A percentile compares a stretch with the other conserved stretches of the same genome.
Conservation (phyloP, 2,888 invertebrate species). For the Torymus aiolomorphi region DNA sequence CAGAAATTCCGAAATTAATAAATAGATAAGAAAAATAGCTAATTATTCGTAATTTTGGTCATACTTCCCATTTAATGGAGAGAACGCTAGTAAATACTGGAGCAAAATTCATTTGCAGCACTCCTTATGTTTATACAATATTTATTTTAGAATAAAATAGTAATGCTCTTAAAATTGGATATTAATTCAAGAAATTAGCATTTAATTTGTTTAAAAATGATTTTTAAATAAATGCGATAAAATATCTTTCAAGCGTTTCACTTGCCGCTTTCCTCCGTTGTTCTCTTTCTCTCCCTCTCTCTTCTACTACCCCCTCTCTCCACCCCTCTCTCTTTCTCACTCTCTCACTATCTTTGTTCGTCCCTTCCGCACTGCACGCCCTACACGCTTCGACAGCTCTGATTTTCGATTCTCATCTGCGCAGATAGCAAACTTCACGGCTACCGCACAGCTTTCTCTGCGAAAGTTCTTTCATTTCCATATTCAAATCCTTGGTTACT, state of each 20-base stretch:
- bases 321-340: constrained; percentile 37
- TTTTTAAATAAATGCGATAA: constrained; percentile 6
- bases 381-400: constrained; percentile 44
- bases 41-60: too few species aligned
- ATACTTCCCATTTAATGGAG: too few species aligned
- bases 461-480: constrained; percentile 60
- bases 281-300: constrained; percentile 42
- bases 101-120: too few species aligned
- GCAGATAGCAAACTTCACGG: constrained; percentile 50
- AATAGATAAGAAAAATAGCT: too few species aligned
- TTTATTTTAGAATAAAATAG: too few species aligned
- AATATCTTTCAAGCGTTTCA: constrained; percentile 47
- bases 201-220: too few species aligned
- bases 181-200: too few species aligned
- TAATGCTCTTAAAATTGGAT: too few species aligned
- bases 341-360: neutral
- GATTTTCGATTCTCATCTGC: constrained; percentile 52
- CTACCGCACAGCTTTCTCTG: constrained; percentile 5
- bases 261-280: too few species aligned
- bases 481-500: constrained; percentile 62
- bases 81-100: too few species aligned
- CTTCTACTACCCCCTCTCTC: neutral
- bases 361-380: constrained; percentile 9
- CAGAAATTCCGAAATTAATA: too few species aligned
- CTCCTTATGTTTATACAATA: too few species aligned